Evolutionary conservation across 2,797 vertebrate genomes (phyloP), one percentile per base, ranked within the genome.

Genomic region (Sebastiscus albofasciatus): DNA sequence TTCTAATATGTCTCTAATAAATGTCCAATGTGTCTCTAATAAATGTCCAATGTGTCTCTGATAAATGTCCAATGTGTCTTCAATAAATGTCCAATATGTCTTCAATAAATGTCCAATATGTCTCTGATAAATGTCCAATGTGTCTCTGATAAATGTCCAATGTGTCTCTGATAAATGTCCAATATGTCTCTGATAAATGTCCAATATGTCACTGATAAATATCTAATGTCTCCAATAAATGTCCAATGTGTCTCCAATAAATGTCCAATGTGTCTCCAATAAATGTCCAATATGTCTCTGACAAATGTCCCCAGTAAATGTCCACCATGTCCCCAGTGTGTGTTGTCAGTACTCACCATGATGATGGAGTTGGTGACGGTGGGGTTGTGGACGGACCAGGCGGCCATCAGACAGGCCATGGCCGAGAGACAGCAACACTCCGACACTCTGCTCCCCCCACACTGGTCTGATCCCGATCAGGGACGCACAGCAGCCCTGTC

Each of bases 401-500:
- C 94, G 34, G 95, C 92, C 94, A 94, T 93, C 67, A 95, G 88
- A 94, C 94, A 95, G 89, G 94, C 92, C 95, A 96, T 96, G 86
- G 82, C 92, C 80, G 12, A 34, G 42, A 75, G 60, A 80, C 79
- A 71, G 71, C 54, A 33, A 31, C 74, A 10, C 82, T 67, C 46
- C 14, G 66, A 77, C 69, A 4, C 71, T 46, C 39, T 12, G 58
- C 46, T 29, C 20, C 24, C 10, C 34, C 70, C 66, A 42, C 72
- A 33, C 77, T 20, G 66, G 31, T 81, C 83, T 85, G 74, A 79
- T 60, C 36, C 8, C 33, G 54, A 52, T 69, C 27, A 62, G 2
- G 1, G 34, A 68, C 60, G 31, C 67, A 26, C 20, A 11, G 33
- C 36, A 18, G 65, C 20, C 14, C 54, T 1, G 58, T n/a, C 16